Evolutionary conservation across 2,113 vertebrate genomes (phyloP).

Genomic region (Holacanthus passer): DNA sequence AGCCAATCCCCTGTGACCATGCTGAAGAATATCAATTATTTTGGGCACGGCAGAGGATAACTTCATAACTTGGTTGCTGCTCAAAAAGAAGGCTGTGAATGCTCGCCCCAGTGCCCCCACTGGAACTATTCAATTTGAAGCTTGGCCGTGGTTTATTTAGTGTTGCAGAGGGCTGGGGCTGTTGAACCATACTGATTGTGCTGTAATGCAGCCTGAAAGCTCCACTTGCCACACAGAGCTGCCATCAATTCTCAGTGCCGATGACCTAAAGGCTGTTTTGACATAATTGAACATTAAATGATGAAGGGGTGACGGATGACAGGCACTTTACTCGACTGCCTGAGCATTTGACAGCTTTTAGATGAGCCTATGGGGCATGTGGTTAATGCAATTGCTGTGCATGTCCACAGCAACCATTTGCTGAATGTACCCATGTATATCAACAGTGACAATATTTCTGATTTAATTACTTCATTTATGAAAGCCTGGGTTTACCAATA

Average conservation of each 20-base stretch:
- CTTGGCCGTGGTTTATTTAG: slow-evolving; percentile 58
- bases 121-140: slow-evolving; percentile 63
- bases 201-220: slow-evolving; percentile 74
- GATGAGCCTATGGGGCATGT: slow-evolving; percentile 43
- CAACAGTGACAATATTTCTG: slow-evolving; percentile 14
- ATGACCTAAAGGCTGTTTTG: slow-evolving; percentile 78
- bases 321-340: slow-evolving; percentile 60
- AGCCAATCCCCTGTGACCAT: slow-evolving; percentile 58
- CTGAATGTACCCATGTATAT: slow-evolving; percentile 2
- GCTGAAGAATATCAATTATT: slow-evolving; percentile 66
- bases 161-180: slow-evolving; percentile 53
- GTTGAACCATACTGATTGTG: slow-evolving; percentile 67
- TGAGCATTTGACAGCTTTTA: slow-evolving; percentile 71
- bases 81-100: slow-evolving; percentile 47
- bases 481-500: slow-evolving; percentile 16
- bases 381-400: slow-evolving; percentile 43
- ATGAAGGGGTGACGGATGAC: slow-evolving; percentile 76
- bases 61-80: slow-evolving; percentile 59
- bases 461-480: slow-evolving; percentile 39
- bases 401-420: slow-evolving; percentile 39
- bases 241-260: slow-evolving; percentile 68
- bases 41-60: slow-evolving; percentile 54
- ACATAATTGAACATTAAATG: slow-evolving; percentile 81
- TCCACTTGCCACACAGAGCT: slow-evolving; percentile 61
- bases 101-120: slow-evolving; percentile 40